Percentiles rank a stretch among this genome's conserved stretches.
Evolutionary conservation across 1,140 invertebrate genomes (phyloP).

Genomic region (Solenopsis invicta): DNA sequence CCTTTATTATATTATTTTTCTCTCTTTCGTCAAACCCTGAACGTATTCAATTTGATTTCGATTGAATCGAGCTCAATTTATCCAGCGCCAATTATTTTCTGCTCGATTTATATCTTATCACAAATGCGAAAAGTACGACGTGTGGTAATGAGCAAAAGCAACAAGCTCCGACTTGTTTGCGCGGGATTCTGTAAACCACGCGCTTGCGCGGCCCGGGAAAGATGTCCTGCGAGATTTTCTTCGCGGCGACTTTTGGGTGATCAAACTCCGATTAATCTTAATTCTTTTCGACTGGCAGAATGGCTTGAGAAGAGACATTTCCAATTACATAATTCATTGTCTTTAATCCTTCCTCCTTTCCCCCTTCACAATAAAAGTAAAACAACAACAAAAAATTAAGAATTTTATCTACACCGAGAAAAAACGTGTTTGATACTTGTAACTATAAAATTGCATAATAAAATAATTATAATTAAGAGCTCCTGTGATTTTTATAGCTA

Average conservation of each 20-base stretch:
- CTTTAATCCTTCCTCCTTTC: not conserved
- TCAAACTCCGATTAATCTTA: not conserved
- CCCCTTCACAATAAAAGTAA: not conserved
- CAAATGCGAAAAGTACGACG: not conserved
- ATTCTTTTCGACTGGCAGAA: not conserved
- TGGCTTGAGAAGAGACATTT: not conserved
- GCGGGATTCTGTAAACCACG: conserved; percentile 6
- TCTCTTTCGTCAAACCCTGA: not conserved
- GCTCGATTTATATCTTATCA: not conserved
- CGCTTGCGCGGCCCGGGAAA: not conserved
- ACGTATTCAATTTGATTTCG: not conserved
- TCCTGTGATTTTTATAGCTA: too few relatives aligned
- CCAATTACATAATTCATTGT: not conserved
- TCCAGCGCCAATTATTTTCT: not conserved
- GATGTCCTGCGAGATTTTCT: not conserved
- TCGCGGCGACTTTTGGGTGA: not conserved
- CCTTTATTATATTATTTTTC: not conserved
- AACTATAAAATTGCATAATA: too few relatives aligned
- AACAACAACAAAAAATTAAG: too few relatives aligned
- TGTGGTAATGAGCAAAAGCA: not conserved
- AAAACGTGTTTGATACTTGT: too few relatives aligned
- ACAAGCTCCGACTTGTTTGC: not conserved
- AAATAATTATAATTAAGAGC: too few relatives aligned
- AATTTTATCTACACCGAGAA: too few relatives aligned
- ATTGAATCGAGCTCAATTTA: not conserved